Conservation (phyloP, 2,797 vertebrate species). For the Hylomyscus alleni region DNA sequence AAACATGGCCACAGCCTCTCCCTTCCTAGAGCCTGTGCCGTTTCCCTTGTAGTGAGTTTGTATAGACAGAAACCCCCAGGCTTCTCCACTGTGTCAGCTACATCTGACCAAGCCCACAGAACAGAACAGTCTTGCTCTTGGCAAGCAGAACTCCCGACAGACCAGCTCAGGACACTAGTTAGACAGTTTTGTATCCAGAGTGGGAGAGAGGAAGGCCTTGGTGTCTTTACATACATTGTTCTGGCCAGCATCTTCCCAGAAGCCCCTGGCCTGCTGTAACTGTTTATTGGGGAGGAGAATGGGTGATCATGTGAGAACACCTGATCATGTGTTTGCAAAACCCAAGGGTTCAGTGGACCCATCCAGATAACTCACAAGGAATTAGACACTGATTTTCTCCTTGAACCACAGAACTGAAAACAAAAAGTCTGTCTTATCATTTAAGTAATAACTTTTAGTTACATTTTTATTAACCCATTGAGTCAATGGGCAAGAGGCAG, state of each 20-base stretch:
- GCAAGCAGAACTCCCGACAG: background rate
- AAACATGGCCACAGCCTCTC: conserved; percentile 10
- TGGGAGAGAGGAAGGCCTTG: background rate
- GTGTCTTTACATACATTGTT: background rate
- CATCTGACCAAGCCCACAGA: background rate
- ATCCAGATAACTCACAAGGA: background rate
- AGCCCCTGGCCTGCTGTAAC: background rate
- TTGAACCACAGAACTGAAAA: background rate
- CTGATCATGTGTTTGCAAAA: background rate
- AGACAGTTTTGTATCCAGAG: background rate
- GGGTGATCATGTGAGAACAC: background rate
- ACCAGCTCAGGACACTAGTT: background rate
- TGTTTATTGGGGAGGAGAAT: conserved; percentile 6
- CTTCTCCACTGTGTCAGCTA: background rate
- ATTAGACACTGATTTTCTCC: background rate
- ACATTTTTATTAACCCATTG: background rate
- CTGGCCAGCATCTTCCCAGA: background rate
- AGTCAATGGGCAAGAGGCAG: background rate
- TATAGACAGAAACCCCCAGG: conserved; percentile 10
- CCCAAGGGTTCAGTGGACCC: background rate
- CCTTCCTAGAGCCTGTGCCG: conserved; percentile 30
- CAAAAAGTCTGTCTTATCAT: background rate
- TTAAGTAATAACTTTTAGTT: background rate
- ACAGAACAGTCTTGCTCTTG: background rate
- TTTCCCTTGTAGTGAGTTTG: conserved; percentile 1